Evolutionary conservation across 2,113 vertebrate genomes (phyloP).

Genomic region (Macroglossus sobrinus): DNA sequence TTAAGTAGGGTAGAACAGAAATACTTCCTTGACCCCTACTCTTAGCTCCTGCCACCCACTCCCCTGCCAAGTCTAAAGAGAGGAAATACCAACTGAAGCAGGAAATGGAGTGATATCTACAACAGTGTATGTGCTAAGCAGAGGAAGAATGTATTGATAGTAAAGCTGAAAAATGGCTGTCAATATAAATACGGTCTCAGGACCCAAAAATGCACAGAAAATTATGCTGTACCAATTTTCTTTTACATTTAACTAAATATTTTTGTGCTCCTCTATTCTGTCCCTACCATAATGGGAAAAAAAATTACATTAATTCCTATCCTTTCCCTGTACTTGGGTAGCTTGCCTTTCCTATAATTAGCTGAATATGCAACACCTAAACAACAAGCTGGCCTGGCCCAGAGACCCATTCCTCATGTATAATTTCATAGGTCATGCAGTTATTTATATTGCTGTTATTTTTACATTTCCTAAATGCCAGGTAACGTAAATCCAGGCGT

Average conservation of each 20-base stretch:
- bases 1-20: background rate
- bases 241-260: conserved; percentile 49
- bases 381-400: background rate
- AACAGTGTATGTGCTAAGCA: conserved; percentile 40
- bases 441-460: background rate
- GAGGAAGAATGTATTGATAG: background rate
- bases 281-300: background rate
- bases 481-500: background rate
- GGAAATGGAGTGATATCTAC: background rate
- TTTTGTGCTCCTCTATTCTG: background rate
- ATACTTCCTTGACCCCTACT: background rate
- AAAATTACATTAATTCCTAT: background rate
- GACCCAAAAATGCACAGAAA: conserved; percentile 47
- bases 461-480: background rate
- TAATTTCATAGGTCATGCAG: background rate
- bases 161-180: conserved; percentile 45
- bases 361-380: background rate
- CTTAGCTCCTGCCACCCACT: background rate
- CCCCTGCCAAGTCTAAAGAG: conserved; percentile 4
- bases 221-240: conserved; percentile 31
- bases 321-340: background rate
- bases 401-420: background rate
- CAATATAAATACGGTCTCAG: conserved; percentile 25
- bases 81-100: background rate
- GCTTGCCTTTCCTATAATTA: background rate